Conservation (phyloP, 2,113 vertebrate genomes). For the Sturnira hondurensis region DNA sequence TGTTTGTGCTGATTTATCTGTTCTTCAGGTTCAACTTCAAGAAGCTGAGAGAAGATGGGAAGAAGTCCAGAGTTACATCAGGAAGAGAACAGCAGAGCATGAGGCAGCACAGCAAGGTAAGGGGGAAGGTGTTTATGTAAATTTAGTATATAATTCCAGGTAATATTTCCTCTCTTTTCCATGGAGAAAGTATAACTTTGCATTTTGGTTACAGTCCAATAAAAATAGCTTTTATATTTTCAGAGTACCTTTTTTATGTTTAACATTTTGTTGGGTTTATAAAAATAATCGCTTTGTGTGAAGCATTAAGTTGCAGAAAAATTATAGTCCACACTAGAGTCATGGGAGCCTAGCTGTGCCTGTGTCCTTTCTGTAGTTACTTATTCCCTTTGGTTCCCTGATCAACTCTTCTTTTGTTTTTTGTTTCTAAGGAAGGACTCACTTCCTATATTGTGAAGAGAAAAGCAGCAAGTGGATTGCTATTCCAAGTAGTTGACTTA, state of each 20-base stretch:
- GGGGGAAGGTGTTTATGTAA: background rate
- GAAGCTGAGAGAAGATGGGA: constrained; percentile 95
- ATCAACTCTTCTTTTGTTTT: background rate
- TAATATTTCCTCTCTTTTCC: background rate
- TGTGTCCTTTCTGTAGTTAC: background rate
- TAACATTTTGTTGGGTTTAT: background rate
- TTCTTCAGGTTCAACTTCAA: constrained; percentile 89
- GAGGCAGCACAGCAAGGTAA: constrained; percentile 91
- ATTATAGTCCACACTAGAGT: background rate
- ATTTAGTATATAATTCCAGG: background rate
- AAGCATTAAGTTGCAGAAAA: background rate
- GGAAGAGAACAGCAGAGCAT: constrained; percentile 90
- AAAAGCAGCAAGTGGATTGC: background rate
- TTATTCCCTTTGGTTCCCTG: background rate
- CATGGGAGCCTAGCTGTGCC: background rate
- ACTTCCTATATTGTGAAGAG: background rate
- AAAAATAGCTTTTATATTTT: constrained; percentile 24
- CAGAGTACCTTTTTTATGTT: background rate
- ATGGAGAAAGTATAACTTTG: background rate
- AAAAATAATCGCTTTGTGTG: constrained; percentile 7
- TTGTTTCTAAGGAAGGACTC: background rate
- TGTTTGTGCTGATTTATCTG: background rate
- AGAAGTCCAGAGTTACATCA: constrained; percentile 92
- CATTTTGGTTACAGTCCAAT: background rate
- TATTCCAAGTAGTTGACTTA: background rate